A percentile compares a stretch with the other conserved stretches of the same genome.
Evolutionary conservation across 2,888 invertebrate species (phyloP).

Genomic region (Steromphala cineraria): DNA sequence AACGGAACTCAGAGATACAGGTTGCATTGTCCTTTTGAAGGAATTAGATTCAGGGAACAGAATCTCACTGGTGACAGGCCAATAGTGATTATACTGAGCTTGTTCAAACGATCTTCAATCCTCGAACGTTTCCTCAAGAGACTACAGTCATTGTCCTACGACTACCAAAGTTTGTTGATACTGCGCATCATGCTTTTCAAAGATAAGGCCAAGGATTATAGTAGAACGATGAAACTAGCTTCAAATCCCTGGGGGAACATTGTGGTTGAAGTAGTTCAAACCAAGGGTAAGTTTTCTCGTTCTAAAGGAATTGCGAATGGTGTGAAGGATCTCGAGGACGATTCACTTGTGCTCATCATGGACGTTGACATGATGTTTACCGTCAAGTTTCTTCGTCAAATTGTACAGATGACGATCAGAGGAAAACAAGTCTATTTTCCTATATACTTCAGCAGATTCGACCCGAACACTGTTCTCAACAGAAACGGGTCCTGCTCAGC

Average conservation of each 20-base stretch:
- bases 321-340: background rate
- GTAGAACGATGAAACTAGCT: background rate
- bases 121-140: background rate
- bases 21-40: background rate
- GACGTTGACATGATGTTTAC: slow-evolving; percentile 4
- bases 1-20: background rate
- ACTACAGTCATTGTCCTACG: background rate
- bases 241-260: background rate
- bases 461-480: background rate
- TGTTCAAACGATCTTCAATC: background rate
- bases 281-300: background rate
- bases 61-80: background rate
- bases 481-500: background rate
- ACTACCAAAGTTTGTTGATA: background rate
- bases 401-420: background rate
- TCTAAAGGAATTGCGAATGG: background rate
- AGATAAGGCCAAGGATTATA: background rate
- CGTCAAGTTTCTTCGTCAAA: background rate
- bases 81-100: background rate
- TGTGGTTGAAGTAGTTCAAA: background rate
- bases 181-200: background rate
- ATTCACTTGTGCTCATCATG: background rate
- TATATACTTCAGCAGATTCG: background rate
- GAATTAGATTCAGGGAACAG: background rate
- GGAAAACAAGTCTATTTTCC: background rate